A percentile compares a stretch with the other conserved stretches of the same genome.
phyloP scores from a whole-genome alignment of 2,113 vertebrate species.

The Egretta garzetta region DNA sequence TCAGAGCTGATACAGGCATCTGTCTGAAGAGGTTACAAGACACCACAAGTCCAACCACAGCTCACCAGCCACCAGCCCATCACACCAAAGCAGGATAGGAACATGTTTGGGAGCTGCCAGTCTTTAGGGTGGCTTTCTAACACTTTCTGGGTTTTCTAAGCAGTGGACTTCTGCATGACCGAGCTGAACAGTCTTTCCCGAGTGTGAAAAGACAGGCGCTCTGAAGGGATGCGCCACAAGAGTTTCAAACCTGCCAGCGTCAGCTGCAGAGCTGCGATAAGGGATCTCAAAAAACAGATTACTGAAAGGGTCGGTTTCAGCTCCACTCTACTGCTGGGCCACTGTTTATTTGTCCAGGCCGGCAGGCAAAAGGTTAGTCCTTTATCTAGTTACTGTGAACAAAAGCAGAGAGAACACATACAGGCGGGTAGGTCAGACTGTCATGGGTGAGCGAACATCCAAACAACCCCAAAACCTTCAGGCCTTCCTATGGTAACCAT shows the following conservation, averaged over 20 bases:
- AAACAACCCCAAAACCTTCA: constrained; percentile 15
- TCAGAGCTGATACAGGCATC: background rate
- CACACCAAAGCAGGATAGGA: background rate
- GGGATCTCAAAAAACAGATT: background rate
- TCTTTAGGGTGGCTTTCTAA: background rate
- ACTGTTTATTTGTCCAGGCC: constrained; percentile 33
- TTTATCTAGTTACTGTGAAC: background rate
- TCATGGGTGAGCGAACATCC: background rate
- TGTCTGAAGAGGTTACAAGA: background rate
- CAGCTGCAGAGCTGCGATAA: background rate
- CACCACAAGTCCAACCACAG: background rate
- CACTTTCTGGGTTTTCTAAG: background rate
- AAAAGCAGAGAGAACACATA: background rate
- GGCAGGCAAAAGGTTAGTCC: constrained; percentile 29
- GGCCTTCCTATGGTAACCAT: background rate
- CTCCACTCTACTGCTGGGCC: background rate
- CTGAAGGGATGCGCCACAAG: rapidly evolving
- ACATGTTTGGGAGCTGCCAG: rapidly evolving
- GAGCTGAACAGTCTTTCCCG: background rate
- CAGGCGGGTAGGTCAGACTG: background rate
- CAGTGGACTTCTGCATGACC: background rate
- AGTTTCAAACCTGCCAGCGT: background rate
- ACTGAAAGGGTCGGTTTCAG: background rate
- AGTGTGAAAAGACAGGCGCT: background rate
- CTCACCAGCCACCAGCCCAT: background rate